A percentile compares a stretch with the other conserved stretches of the same genome.
These are phyloP conservation scores for Amphimallon solstitiale DNA, from an alignment of 2,888 invertebrate species.

Conservation along the genomic window DNA sequence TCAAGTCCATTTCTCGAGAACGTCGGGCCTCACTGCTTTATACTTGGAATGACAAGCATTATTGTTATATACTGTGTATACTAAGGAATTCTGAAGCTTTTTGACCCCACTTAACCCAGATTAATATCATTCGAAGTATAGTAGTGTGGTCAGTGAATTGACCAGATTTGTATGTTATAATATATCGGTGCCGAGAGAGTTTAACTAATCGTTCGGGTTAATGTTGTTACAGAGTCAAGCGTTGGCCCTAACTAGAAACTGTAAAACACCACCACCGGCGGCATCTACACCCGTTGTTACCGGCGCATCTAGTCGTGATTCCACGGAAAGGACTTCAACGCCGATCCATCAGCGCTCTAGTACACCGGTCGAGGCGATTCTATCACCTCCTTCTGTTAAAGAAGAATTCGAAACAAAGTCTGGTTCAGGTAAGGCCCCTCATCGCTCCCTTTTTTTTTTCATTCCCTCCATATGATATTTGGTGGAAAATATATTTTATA, in stretches of 20 bases:
- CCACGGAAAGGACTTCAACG: slow-evolving; percentile 65
- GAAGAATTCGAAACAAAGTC: slow-evolving; percentile 73
- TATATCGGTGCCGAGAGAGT: slow-evolving; percentile 2
- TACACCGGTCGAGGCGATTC: slow-evolving; percentile 63
- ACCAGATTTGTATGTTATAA: slow-evolving; percentile 53
- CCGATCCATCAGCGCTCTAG: slow-evolving; percentile 61
- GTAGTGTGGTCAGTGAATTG: slow-evolving; percentile 52
- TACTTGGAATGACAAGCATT: slow-evolving; percentile 30
- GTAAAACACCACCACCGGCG: slow-evolving; percentile 61
- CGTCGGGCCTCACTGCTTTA: slow-evolving; percentile 29
- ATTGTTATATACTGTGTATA: slow-evolving; percentile 18
- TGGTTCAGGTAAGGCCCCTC: slow-evolving; percentile 43
- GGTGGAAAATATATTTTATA: slow-evolving; percentile 24
- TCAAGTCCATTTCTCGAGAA: slow-evolving; percentile 25
- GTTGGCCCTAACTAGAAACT: slow-evolving; percentile 70
- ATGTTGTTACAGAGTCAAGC: slow-evolving; percentile 70
- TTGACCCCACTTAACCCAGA: slow-evolving; percentile 81
- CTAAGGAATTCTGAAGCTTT: slow-evolving; percentile 77
- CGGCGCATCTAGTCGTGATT: slow-evolving; percentile 63
- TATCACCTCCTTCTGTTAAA: slow-evolving; percentile 70
- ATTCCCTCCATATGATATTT: slow-evolving; percentile 21
- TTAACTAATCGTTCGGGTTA: slow-evolving; percentile 23
- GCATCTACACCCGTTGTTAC: slow-evolving; percentile 53
- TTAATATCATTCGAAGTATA: slow-evolving; percentile 66
- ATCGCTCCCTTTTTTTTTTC: background rate